Base-by-base conservation (phyloP, 1,140 invertebrate genomes). In the Diachasma alloeum region DNA sequence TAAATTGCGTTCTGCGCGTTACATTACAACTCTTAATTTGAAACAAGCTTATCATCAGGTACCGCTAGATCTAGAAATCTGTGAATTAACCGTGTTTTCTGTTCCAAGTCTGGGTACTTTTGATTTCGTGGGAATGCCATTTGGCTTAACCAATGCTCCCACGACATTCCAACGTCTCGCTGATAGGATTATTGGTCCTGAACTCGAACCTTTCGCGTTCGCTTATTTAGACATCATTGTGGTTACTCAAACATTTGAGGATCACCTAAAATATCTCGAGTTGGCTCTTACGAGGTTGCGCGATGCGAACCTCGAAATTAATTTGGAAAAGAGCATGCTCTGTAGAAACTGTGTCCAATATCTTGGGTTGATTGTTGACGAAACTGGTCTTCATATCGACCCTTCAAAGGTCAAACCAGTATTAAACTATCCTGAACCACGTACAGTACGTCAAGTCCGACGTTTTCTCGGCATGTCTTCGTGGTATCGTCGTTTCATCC, bases 191-290 rank as follows among this genome's bases (percentile, higher is more conserved):
- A 37, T 71, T 0, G 76, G 83, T 8, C 37, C 59, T 0, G 77
- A 79, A 11, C 46, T 81, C 5, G 59, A 79, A 2, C 76, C 76
- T 0, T 71, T 78, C 63, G 80, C 72, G 15, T 79, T 88, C n/a
- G 83, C 83, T 0, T 90, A 90, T 70, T 74, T 90, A 0, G 89
- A 90, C 66, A 82, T 90, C 6, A 83, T 91, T 17, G 69, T 90
- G 0, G 56, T 87, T 0, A 84, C 83, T 26, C 70, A 74, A 13
- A 79, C 79, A 3, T 88, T 90, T 53, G 82, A 86, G 0, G 77
- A 84, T 15, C 88, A 90, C 75, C 31, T 86, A 3, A 13, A 72
- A 37, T 82, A 87, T 44, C 73, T 90, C 15, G 11, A 83, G 17
- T 77, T 74, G 19, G 83, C 90, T 1, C 84, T 90, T 11, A 19